These are phyloP conservation scores for rat (Rattus norvegicus) DNA, from an alignment of 2,113 vertebrate genomes.

Conservation along the genomic window DNA sequence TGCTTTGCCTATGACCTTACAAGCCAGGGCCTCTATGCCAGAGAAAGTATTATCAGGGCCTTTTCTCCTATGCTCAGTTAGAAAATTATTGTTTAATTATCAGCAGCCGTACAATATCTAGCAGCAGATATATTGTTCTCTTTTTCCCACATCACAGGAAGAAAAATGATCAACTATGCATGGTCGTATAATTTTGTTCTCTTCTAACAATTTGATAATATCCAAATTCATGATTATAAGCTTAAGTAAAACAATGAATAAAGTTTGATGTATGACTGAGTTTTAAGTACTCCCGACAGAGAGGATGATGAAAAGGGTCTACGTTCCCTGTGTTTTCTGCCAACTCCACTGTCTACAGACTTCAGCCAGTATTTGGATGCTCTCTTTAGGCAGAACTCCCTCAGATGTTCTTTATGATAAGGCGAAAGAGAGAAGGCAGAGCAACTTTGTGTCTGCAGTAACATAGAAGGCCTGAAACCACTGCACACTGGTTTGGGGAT, in stretches of 20 bases:
- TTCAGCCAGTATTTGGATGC: constrained; percentile 45
- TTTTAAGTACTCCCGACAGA: constrained; percentile 30
- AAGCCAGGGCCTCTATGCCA: background rate
- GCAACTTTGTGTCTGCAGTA: background rate
- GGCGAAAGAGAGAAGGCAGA: constrained; percentile 50
- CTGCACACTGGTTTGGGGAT: background rate
- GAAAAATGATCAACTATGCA: background rate
- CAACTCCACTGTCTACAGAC: background rate
- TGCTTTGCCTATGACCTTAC: background rate
- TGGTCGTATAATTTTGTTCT: background rate
- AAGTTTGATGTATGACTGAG: constrained; percentile 45
- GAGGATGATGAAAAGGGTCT: background rate
- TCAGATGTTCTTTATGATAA: constrained; percentile 72
- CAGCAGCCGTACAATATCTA: background rate
- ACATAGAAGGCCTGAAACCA: constrained; percentile 52
- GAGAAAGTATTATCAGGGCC: background rate
- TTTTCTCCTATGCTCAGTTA: background rate
- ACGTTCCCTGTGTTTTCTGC: constrained; percentile 24
- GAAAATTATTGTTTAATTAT: background rate
- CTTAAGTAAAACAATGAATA: background rate
- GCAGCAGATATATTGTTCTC: background rate
- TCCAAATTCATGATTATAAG: constrained; percentile 36
- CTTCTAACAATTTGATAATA: constrained; percentile 1
- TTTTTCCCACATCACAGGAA: background rate
- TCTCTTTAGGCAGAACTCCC: constrained; percentile 61